Base-by-base conservation (phyloP, 1,140 invertebrate genomes). In the Drosophila oshimai region DNA sequence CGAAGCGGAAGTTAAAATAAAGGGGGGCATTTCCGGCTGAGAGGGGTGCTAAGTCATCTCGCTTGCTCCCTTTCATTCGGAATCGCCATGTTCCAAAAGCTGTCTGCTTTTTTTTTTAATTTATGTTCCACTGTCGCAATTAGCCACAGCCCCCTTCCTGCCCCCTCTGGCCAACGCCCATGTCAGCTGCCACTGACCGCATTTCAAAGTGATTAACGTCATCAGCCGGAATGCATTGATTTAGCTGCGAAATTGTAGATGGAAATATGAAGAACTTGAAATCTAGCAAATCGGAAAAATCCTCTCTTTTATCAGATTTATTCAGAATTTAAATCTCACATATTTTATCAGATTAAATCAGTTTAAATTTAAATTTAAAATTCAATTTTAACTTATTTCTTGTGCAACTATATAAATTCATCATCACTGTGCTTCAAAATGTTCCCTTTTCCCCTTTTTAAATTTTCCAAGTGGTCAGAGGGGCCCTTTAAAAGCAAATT, bases 1-100 rank as follows among this genome's bases (percentile, higher is more conserved):
- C 72, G 74, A 68, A 44, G 78, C 78, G 79, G 79, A 83, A 81
- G 79, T 54, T 72, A 15, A 47, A 44, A 58, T 41, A 33, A 62
- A 12, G 7, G 22, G 33, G 28, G 39, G 24, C 46, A 33, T 10
- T 9, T 26, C 15, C 62, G 22, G 44, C 13, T 2, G 7, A 24
- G 47, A 6, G 31, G 22, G 13, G 15, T 36, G 36, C 24, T 15
- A 54, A 36, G 15, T 29, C 7, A 33, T 34, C 20, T 3, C 7
- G n/a, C 31, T 7, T 10, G 6, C 24, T 28, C 29, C 15, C 12
- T 28, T 36, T 46, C 58, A 61, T 41, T 61, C 28, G 13, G 18
- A 26, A 13, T 10, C 22, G 1, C n/a, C 4, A 15, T 9, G 24
- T 3, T 7, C 4, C 28, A 22, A 3, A 2, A n/a, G 4, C 20